These are phyloP conservation scores for Caenorhabditis remanei DNA, from an alignment of 1,140 invertebrate genomes.

Conservation along the genomic window DNA sequence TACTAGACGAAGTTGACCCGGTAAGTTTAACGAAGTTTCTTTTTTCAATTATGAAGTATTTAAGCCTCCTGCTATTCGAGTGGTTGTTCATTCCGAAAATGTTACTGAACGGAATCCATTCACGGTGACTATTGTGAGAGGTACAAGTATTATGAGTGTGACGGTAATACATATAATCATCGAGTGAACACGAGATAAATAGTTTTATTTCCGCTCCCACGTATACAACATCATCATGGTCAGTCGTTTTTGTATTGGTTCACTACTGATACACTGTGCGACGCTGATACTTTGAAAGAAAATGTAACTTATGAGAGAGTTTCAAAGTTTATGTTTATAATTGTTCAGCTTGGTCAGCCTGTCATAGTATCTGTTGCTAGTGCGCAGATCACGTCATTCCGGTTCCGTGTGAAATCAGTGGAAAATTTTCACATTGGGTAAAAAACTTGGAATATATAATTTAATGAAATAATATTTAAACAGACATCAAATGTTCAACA, in stretches of 20 bases:
- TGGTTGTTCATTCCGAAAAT: neutral
- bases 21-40: neutral
- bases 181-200: neutral
- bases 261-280: neutral
- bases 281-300: neutral
- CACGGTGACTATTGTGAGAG: neutral
- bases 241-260: neutral
- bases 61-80: neutral
- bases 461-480: neutral
- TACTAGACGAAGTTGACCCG: neutral
- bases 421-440: neutral
- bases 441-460: neutral
- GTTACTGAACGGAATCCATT: neutral
- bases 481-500: neutral
- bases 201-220: neutral
- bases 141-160: neutral
- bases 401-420: neutral
- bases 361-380: neutral
- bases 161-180: neutral
- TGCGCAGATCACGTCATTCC: neutral
- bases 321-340: neutral
- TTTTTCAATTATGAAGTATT: neutral
- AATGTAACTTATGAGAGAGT: neutral
- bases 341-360: slow-evolving; percentile 3
- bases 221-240: neutral